Evolutionary conservation across 2,113 vertebrate species (phyloP).

Genomic region (Ovis aries): ARS-UI_Ramb_v3.0 NC_056078.1:1836001-1836500

Average conservation of each 20-base stretch:
- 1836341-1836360: neutral
- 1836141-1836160: neutral
- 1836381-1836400: neutral
- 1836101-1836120: neutral
- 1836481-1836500: neutral
- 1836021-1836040: neutral
- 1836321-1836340: neutral
- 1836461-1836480: rapidly evolving
- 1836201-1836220: neutral
- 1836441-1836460: neutral
- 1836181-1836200: neutral
- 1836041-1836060: neutral
- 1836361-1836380: neutral
- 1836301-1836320: neutral
- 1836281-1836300: neutral
- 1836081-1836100: neutral
- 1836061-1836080: no score
- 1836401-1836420: no score
- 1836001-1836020: neutral
- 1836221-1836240: neutral
- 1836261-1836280: no score
- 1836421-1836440: rapidly evolving
- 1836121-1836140: neutral
- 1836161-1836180: neutral
- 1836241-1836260: neutral